These are phyloP conservation scores for Heliconius hewitsoni DNA, from an alignment of 1,140 invertebrate species.

Conservation along the genomic window DNA sequence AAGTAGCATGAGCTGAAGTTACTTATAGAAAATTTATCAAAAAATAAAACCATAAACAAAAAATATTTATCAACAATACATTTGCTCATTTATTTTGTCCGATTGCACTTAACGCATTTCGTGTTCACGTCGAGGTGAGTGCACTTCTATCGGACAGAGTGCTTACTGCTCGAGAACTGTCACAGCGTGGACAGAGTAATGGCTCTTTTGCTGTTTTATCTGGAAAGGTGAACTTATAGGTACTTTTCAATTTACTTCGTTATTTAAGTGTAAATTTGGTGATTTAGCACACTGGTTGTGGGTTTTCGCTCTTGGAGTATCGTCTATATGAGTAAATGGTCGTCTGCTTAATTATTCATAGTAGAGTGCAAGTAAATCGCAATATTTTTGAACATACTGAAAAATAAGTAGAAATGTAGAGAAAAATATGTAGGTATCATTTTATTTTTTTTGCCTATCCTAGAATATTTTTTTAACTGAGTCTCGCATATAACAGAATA, in stretches of 20 bases:
- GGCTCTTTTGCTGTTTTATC: conserved; percentile 4
- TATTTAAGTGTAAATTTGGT: background rate
- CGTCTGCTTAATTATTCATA: too few species aligned
- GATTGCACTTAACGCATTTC: background rate
- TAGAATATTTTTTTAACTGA: too few species aligned
- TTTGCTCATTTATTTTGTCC: conserved; percentile 11
- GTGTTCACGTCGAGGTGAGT: conserved; percentile 19
- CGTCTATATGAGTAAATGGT: too few species aligned
- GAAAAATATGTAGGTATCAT: too few species aligned
- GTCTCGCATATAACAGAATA: too few species aligned
- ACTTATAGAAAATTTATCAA: too few species aligned
- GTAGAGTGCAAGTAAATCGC: too few species aligned
- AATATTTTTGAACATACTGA: too few species aligned
- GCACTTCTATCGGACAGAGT: conserved; percentile 21
- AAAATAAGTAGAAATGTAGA: too few species aligned
- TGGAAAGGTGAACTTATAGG: background rate
- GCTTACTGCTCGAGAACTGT: conserved; percentile 21
- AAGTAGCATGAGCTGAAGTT: too few species aligned
- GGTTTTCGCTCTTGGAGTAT: too few species aligned
- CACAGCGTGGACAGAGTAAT: conserved; percentile 20
- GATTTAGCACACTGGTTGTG: background rate
- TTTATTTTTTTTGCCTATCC: too few species aligned
- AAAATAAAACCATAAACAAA: background rate
- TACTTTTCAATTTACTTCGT: background rate
- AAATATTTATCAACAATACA: background rate